A percentile compares a stretch with the other conserved stretches of the same genome.
Conservation (phyloP, 2,113 vertebrate genomes). For the Sapajus apella region DNA sequence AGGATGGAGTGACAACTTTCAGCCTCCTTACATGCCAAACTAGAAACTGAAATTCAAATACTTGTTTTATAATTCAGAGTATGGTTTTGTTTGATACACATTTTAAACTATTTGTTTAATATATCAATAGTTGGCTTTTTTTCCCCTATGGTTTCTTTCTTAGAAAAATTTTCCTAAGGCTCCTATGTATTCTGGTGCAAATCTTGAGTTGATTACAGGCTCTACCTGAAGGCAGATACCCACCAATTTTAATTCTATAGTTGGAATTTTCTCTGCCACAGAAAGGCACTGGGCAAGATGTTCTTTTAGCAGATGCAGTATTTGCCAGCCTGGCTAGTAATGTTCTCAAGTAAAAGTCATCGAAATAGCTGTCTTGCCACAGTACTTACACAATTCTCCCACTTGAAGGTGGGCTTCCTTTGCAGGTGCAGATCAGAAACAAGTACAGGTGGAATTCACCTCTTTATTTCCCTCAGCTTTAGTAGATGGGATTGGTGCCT, state of each 20-base stretch:
- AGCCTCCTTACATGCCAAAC: not conserved
- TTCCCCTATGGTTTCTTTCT: not conserved
- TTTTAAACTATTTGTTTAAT: not conserved
- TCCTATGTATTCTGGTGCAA: not conserved
- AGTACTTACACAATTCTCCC: not conserved
- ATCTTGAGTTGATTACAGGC: not conserved
- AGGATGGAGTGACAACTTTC: not conserved
- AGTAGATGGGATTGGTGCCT: not conserved
- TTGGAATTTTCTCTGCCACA: not conserved
- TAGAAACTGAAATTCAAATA: not conserved
- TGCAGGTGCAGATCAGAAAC: not conserved
- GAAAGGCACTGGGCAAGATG: not conserved
- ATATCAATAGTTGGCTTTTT: not conserved
- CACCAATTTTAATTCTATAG: not conserved
- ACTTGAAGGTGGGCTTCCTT: not conserved
- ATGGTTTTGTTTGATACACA: not conserved
- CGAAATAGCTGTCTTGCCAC: not conserved
- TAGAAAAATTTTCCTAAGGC: not conserved
- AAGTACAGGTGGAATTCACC: not conserved
- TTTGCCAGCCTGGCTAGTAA: not conserved
- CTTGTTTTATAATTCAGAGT: not conserved
- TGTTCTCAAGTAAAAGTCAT: not conserved
- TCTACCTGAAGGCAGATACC: not conserved
- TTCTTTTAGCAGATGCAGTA: not conserved
- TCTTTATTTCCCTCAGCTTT: not conserved